A percentile compares a stretch with the other conserved stretches of the same genome.
Evolutionary conservation across 2,888 invertebrate genomes (phyloP).

Genomic region (Rhagonycha lutea): DNA sequence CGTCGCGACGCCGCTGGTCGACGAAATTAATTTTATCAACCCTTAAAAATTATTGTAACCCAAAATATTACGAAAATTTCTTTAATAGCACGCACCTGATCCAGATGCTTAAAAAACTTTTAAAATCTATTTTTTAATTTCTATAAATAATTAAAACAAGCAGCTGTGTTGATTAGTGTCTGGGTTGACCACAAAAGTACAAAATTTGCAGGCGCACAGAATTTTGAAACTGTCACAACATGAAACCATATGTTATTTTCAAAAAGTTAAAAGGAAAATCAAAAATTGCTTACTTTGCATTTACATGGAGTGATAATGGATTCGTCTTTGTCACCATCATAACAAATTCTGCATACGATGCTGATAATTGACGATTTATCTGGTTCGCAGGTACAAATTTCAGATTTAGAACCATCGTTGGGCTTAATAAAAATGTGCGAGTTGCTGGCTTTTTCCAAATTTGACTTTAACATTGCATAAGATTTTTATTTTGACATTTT

Average conservation of each 20-base stretch:
- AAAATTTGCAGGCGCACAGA: background rate
- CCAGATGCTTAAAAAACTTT: background rate
- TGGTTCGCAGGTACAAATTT: conserved; percentile 1
- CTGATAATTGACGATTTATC: conserved; percentile 46
- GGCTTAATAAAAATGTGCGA: conserved; percentile 8
- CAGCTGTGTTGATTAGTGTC: background rate
- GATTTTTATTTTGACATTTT: conserved; percentile 7
- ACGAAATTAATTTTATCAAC: no score
- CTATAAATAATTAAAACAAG: background rate
- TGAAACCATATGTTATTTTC: background rate
- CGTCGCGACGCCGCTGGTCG: no score
- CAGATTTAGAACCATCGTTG: conserved; percentile 8
- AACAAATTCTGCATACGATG: conserved; percentile 58
- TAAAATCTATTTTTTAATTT: background rate
- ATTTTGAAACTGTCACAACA: background rate
- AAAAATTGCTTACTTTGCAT: conserved; percentile 53
- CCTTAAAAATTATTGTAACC: no score
- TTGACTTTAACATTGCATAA: conserved; percentile 19
- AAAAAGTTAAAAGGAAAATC: background rate
- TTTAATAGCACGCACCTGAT: background rate
- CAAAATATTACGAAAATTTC: no score
- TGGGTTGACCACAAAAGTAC: background rate
- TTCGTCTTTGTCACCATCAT: conserved; percentile 55
- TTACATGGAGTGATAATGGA: conserved; percentile 57
- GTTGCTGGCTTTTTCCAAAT: conserved; percentile 16